Percentiles rank a stretch among this genome's conserved stretches.
These are phyloP conservation scores for Hozukius guyotensis DNA, from an alignment of 2,797 vertebrate species.

Conservation along the genomic window DNA sequence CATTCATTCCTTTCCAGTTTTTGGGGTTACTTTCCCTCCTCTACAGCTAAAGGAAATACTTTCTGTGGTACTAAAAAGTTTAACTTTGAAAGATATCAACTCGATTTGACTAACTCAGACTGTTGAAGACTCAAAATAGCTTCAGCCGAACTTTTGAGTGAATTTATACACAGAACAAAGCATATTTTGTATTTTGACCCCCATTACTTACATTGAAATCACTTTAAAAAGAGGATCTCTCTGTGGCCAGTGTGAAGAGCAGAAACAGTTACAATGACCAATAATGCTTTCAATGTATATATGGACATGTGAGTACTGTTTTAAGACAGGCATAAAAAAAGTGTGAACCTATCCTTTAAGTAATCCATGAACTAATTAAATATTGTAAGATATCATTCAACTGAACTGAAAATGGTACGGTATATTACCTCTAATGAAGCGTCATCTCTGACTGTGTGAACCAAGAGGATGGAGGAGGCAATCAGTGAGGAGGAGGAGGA, in stretches of 20 bases:
- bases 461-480: conserved; percentile 61
- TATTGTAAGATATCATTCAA: neutral
- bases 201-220: neutral
- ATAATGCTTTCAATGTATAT: neutral
- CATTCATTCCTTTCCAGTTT: neutral
- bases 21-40: no score
- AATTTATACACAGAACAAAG: neutral
- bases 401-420: neutral
- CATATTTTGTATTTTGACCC: neutral
- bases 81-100: neutral
- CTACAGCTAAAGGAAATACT: neutral
- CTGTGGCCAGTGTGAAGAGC: neutral
- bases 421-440: conserved; percentile 78
- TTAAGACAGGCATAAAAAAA: neutral
- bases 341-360: neutral
- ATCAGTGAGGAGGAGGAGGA: conserved; percentile 59
- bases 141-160: neutral
- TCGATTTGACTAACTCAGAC: neutral
- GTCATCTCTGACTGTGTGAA: conserved; percentile 88
- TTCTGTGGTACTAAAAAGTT: neutral
- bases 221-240: neutral
- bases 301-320: neutral
- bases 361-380: neutral
- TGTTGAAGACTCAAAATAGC: no score
- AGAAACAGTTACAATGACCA: neutral